These are phyloP conservation scores for Glareola pratincola DNA, from an alignment of 2,113 vertebrate species.

Conservation along the genomic window DNA sequence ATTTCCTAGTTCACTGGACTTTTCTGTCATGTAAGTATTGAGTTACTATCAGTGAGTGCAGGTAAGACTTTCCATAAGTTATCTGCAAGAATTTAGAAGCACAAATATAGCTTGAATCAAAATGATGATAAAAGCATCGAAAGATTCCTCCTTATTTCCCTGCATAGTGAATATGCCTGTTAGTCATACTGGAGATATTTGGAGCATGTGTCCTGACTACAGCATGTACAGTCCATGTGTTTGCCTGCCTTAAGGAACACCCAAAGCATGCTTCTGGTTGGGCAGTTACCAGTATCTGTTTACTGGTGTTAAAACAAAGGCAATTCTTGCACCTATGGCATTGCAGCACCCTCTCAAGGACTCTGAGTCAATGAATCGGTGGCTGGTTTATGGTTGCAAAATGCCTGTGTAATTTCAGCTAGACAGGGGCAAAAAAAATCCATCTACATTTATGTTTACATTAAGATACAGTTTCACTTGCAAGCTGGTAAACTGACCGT, in stretches of 20 bases:
- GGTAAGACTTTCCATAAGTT: neutral
- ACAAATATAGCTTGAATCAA: neutral
- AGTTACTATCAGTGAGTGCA: neutral
- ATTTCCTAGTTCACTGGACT: neutral
- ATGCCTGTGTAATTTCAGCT: neutral
- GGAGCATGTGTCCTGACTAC: neutral
- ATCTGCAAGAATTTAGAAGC: neutral
- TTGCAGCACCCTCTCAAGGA: too few relatives aligned
- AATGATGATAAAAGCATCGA: neutral
- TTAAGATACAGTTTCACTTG: neutral
- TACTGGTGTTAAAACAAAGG: neutral
- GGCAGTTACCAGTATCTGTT: neutral
- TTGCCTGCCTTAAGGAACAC: neutral
- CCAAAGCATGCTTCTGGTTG: neutral
- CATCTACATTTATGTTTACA: neutral
- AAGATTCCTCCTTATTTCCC: neutral
- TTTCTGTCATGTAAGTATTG: neutral
- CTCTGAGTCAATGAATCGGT: rapidly evolving
- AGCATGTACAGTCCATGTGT: neutral
- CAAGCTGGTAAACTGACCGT: neutral
- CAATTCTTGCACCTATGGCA: neutral
- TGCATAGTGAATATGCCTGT: neutral
- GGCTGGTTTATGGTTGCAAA: neutral
- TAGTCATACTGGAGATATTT: neutral
- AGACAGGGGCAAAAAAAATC: rapidly evolving